Conservation (phyloP, 2,888 invertebrate species). For the Odiellus spinosus region DNA sequence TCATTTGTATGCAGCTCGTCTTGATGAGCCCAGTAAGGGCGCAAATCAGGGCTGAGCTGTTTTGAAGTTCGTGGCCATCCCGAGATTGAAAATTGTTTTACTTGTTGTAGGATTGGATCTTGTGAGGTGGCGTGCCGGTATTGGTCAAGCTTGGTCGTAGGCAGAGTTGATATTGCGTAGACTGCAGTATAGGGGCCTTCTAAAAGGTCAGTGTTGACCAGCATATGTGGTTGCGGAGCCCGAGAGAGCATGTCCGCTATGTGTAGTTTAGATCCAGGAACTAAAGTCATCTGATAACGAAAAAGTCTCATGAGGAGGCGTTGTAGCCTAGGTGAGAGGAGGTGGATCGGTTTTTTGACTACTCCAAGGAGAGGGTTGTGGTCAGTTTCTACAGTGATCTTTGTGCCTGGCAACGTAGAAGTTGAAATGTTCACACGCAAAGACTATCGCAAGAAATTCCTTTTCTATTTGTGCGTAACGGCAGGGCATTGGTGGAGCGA, state of each 20-base stretch:
- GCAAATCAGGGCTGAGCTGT: neutral
- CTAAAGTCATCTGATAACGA: slow-evolving; percentile 2
- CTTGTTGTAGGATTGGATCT: slow-evolving; percentile 4
- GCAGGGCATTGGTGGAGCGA: slow-evolving; percentile 9
- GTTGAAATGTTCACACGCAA: slow-evolving; percentile 24
- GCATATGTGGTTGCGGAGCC: slow-evolving; percentile 4
- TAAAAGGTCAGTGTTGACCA: neutral
- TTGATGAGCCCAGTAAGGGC: slow-evolving; percentile 2
- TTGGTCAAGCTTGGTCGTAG: slow-evolving; percentile 2
- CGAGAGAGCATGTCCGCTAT: slow-evolving; percentile 19
- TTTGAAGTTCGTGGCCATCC: slow-evolving; percentile 3
- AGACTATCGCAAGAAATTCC: too few species aligned
- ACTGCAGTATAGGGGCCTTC: neutral
- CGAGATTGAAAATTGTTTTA: neutral
- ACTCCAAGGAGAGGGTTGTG: slow-evolving; percentile 28
- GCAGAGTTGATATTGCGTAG: neutral
- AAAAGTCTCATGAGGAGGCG: slow-evolving; percentile 23
- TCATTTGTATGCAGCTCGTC: slow-evolving; percentile 2
- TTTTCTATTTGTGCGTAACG: slow-evolving; percentile 18
- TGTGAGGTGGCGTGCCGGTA: neutral
- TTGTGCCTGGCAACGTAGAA: slow-evolving; percentile 3
- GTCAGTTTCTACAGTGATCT: slow-evolving; percentile 26
- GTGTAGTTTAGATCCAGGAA: slow-evolving; percentile 16
- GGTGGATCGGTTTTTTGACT: slow-evolving; percentile 25
- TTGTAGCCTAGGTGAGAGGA: slow-evolving; percentile 27